Evolutionary conservation across 2,888 invertebrate species (phyloP).

Genomic region (Standfussiana lucernea): DNA sequence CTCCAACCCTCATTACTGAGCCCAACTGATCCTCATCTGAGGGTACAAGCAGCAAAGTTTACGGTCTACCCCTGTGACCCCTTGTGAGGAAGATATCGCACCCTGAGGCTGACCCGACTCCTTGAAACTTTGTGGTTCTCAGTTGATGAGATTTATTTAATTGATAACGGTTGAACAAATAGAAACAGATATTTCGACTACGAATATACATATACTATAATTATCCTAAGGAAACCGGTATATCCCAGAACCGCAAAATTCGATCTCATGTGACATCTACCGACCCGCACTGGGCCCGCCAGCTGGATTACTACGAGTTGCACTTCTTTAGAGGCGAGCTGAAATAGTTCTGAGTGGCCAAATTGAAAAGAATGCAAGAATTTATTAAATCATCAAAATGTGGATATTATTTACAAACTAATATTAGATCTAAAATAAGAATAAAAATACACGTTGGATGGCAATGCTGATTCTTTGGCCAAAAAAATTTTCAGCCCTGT

Average conservation of each 20-base stretch:
- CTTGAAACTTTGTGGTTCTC: slow-evolving; percentile 21
- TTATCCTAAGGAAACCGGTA: background rate
- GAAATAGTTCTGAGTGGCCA: background rate
- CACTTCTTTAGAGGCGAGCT: too few species aligned
- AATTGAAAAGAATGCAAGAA: background rate
- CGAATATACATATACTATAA: too few species aligned
- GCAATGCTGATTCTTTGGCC: too few species aligned
- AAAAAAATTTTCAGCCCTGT: too few species aligned
- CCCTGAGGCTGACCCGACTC: slow-evolving; percentile 18
- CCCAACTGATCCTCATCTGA: slow-evolving; percentile 15
- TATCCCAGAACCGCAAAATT: background rate
- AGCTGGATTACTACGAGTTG: too few species aligned
- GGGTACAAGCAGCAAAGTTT: slow-evolving; percentile 27
- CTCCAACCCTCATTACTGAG: slow-evolving; percentile 24
- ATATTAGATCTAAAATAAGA: too few species aligned
- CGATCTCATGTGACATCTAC: too few species aligned
- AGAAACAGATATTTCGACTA: background rate
- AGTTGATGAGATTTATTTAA: slow-evolving; percentile 17
- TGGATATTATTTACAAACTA: too few species aligned
- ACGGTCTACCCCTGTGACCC: slow-evolving; percentile 16
- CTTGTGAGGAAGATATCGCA: slow-evolving; percentile 18
- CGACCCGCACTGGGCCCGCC: too few species aligned
- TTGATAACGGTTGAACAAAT: slow-evolving; percentile 23
- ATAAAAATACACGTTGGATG: too few species aligned
- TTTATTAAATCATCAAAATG: too few species aligned